phyloP scores from a whole-genome alignment of 2,113 vertebrate species.

The Alosa alosa region DNA sequence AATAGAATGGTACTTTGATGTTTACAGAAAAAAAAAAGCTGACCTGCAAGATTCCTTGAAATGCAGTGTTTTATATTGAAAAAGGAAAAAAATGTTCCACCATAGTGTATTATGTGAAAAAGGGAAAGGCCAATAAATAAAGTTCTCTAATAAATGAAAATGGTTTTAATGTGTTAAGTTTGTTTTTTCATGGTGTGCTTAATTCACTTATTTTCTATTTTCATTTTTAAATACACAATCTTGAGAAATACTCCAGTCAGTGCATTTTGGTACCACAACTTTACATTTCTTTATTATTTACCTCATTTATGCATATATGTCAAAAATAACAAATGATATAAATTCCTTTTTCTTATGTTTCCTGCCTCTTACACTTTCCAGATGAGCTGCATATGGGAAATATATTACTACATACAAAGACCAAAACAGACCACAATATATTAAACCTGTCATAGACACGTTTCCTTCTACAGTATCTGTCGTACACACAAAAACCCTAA shows the following conservation, averaged over 20 bases:
- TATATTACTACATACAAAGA: conserved; percentile 79
- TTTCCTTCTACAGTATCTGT: conserved; percentile 50
- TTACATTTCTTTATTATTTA: conserved; percentile 64
- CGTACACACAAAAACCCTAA: conserved; percentile 47
- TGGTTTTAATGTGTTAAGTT: neutral
- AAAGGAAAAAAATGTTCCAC: neutral
- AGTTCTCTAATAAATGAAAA: neutral
- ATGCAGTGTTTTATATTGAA: neutral
- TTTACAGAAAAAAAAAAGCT: neutral
- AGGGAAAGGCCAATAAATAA: conserved; percentile 14
- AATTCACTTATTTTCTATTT: neutral
- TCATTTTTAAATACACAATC: neutral
- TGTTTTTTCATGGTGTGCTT: neutral
- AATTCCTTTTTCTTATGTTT: conserved; percentile 60
- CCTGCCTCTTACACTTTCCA: conserved; percentile 58
- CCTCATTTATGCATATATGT: conserved; percentile 67
- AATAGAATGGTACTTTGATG: neutral
- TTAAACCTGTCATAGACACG: conserved; percentile 69
- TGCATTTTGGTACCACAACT: conserved; percentile 60
- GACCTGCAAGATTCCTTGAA: neutral
- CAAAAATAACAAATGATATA: conserved; percentile 60
- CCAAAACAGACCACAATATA: conserved; percentile 70
- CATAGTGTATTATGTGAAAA: neutral
- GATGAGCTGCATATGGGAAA: conserved; percentile 73
- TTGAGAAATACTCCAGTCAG: neutral